Base-by-base conservation (phyloP, 2,888 invertebrate species). In the Nephrotoma appendiculata region DNA sequence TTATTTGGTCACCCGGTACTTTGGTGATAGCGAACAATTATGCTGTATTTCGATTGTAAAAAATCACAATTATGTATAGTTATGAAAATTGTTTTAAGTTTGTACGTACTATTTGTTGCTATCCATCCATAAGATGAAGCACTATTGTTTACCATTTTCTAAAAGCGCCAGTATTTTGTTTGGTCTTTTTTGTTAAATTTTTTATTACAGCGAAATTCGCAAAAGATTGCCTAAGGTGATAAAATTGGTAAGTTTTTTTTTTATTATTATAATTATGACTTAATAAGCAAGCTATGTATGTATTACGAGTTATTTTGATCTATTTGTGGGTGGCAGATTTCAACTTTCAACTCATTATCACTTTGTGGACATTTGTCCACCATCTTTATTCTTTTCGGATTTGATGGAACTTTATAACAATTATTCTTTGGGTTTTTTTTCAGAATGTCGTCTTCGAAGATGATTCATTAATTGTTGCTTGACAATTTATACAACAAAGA, bases 191-290 rank as follows among this genome's bases (percentile, higher is more conserved):
- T 87, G 84, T 84, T 84, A 71, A 71, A 31, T 86, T 86, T 86
- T 88, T 87, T 88, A 90, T 89, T 89, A 93, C 96, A 98, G 98
- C 92, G 97, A 96, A 91, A 94, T 98, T 90, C 95, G 97, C 92
- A 96, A 96, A 92, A 94, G 95, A 91, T 98, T 98, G 89, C 97
- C 98, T 86, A 97, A 97, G 92, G 93, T 98, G 89, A 89, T 94
- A 86, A 95, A 95, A 92, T 92, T 98, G 96, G 98, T 98, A 92
- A 95, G 97, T 94, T 45, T 41, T n/a, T n/a, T n/a, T 57, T 84
- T 41, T 42, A 71, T 71, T 71, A 5, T 71, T 31, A 71, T 52
- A 11, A 71, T 57, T 15, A 5, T 57, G 15, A 6, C 31, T 31
- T 31, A 71, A 71, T 71, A 31, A 71, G 71, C 71, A 31, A 71